phyloP scores from a whole-genome alignment of 2,797 vertebrate species.

The Hemibagrus guttatus region DNA sequence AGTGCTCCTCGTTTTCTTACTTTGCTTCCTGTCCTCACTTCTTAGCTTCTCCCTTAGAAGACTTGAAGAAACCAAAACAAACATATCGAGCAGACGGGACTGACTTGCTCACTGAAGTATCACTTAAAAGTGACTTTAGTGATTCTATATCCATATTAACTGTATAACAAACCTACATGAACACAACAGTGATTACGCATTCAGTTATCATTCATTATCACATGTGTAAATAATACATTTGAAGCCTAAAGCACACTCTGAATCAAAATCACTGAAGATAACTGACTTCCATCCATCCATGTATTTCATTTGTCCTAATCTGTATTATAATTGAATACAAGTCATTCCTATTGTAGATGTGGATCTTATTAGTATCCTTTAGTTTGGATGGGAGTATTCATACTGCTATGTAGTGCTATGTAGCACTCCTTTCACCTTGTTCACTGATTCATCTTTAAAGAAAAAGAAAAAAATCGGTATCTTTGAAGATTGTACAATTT shows the following conservation, averaged over 20 bases:
- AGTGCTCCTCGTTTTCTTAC: too few relatives aligned
- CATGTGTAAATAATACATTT: neutral
- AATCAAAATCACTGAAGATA: too few relatives aligned
- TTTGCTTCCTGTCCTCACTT: too few relatives aligned
- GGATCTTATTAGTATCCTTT: neutral
- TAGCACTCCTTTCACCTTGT: too few relatives aligned
- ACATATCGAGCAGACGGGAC: neutral
- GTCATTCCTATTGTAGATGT: neutral
- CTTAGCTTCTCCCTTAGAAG: too few relatives aligned
- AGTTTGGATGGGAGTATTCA: too few relatives aligned
- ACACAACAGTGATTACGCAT: neutral
- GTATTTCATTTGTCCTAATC: neutral
- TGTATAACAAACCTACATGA: neutral
- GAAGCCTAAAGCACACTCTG: neutral
- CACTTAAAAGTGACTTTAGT: neutral
- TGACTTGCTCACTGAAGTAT: neutral
- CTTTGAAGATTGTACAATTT: neutral
- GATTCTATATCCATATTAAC: neutral
- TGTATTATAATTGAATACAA: neutral
- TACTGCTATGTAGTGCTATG: too few relatives aligned
- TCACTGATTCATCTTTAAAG: neutral
- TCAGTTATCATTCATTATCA: neutral
- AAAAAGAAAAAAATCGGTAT: too few relatives aligned
- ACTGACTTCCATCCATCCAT: too few relatives aligned
- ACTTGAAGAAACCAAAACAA: neutral